These are phyloP conservation scores for Frieseomelitta varia DNA, from an alignment of 1,140 invertebrate species.

Conservation along the genomic window DNA sequence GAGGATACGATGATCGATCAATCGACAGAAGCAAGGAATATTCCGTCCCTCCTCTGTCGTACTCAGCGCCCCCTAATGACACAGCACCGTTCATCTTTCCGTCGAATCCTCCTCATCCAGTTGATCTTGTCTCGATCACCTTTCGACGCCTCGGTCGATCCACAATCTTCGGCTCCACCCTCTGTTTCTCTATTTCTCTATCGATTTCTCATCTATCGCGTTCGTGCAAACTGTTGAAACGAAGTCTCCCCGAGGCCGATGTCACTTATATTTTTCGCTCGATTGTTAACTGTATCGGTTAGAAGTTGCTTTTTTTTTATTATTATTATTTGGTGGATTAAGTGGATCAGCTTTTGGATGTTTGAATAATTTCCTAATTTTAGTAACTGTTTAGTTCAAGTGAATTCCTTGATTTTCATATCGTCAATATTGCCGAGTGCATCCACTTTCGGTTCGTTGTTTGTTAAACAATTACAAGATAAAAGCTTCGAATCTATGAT, in stretches of 20 bases:
- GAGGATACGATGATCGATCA: constrained; percentile 64
- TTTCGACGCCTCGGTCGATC: not conserved
- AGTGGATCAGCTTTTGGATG: not conserved
- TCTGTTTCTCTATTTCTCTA: not conserved
- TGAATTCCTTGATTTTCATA: no score
- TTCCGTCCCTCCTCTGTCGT: constrained; percentile 42
- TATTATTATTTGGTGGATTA: no score
- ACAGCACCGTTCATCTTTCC: constrained; percentile 44
- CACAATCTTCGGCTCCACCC: not conserved
- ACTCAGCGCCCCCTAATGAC: constrained; percentile 58
- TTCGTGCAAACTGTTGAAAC: not conserved
- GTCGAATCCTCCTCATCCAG: not conserved
- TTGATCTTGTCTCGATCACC: not conserved
- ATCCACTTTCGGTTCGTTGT: no score
- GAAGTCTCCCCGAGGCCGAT: not conserved
- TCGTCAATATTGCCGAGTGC: no score
- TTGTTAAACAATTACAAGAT: no score
- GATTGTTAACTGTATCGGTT: not conserved
- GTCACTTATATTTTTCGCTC: not conserved
- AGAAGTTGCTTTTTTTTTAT: not conserved
- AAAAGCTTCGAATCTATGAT: no score
- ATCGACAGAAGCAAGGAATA: constrained; percentile 57
- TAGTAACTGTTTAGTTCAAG: no score
- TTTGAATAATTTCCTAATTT: not conserved
- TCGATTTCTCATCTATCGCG: not conserved